phyloP scores from a whole-genome alignment of 2,797 vertebrate genomes.

The Cyclura pinguis region DNA sequence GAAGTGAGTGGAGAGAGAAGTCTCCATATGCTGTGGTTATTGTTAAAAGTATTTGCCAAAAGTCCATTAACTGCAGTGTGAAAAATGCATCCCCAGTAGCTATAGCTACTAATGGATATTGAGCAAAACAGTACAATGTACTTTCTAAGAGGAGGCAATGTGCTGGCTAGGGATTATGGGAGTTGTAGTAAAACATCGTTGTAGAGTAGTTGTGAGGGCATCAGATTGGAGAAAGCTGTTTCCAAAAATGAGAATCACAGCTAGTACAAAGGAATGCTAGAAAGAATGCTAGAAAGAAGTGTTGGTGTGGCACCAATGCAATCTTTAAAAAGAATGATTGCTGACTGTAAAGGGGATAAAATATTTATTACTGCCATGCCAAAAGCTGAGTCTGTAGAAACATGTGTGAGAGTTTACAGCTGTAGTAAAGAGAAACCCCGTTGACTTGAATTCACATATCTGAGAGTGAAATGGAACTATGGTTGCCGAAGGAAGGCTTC shows the following conservation, averaged over 20 bases:
- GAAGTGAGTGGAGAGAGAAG: neutral
- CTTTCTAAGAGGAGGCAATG: neutral
- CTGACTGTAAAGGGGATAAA: neutral
- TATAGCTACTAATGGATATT: conserved; percentile 22
- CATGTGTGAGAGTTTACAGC: neutral
- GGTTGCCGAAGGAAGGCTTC: neutral
- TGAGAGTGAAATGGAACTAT: conserved; percentile 5
- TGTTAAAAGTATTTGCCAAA: conserved; percentile 24
- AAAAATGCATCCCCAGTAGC: conserved; percentile 4
- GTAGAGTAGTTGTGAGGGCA: neutral
- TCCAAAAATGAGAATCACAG: conserved; percentile 9
- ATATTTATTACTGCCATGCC: neutral
- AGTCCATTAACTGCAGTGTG: neutral
- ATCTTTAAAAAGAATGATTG: neutral
- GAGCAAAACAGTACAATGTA: neutral
- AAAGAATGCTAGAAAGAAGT: neutral
- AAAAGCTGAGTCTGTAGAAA: neutral
- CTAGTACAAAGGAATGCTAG: neutral
- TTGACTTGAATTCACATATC: neutral
- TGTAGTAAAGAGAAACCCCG: neutral
- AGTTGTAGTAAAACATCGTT: neutral
- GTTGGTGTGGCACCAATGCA: neutral
- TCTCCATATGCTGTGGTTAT: accelerated
- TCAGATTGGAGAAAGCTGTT: neutral
- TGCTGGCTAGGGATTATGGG: conserved; percentile 11